Conservation (phyloP, 2,888 invertebrate species). For the Heliothis peltigera region DNA sequence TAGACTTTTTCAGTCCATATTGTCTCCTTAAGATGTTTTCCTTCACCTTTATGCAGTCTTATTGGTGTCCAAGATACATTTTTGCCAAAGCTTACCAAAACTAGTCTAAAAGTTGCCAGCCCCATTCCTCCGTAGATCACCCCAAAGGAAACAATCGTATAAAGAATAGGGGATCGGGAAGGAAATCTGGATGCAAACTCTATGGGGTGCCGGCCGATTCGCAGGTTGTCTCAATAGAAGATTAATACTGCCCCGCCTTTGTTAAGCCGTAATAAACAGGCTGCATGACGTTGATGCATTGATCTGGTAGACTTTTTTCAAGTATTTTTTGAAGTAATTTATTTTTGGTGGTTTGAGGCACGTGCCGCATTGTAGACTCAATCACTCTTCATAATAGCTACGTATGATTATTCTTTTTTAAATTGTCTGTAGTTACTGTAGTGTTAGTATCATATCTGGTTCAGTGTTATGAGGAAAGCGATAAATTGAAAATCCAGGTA, state of each 20-base stretch:
- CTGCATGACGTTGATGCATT: conserved; percentile 78
- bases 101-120: neutral
- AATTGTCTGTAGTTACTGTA: too few species aligned
- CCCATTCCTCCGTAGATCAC: conserved; percentile 54
- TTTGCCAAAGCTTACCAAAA: neutral
- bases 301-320: conserved; percentile 69
- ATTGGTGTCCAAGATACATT: too few species aligned
- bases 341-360: neutral
- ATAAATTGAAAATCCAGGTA: too few species aligned
- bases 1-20: too few species aligned
- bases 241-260: conserved; percentile 86
- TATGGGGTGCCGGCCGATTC: conserved; percentile 75
- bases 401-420: too few species aligned
- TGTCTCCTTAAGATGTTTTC: too few species aligned
- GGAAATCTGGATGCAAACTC: conserved; percentile 84
- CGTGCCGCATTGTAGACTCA: neutral
- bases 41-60: too few species aligned
- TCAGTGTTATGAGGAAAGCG: too few species aligned
- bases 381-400: too few species aligned
- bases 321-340: conserved; percentile 42
- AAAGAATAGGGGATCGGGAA: conserved; percentile 67
- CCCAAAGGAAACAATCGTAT: conserved; percentile 70
- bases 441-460: too few species aligned
- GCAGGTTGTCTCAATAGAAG: conserved; percentile 82
- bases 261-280: conserved; percentile 71